Percentiles rank a stretch among this genome's conserved stretches.
Conservation (phyloP, 2,888 invertebrate species). For the Agrochola circellaris region DNA sequence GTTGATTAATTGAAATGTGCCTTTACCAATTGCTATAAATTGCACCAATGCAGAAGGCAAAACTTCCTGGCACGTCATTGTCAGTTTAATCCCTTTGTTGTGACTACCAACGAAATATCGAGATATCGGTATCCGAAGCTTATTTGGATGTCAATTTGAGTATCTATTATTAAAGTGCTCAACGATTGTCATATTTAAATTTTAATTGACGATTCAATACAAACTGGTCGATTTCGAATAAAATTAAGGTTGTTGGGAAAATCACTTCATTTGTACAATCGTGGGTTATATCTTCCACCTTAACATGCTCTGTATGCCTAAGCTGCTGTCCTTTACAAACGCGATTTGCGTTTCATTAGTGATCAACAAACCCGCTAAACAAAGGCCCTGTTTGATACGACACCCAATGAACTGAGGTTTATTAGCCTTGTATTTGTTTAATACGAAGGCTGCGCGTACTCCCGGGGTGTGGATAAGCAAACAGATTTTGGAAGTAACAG, state of each 20-base stretch:
- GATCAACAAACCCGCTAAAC: constrained; percentile 66
- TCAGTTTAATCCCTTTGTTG: neutral
- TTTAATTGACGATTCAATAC: neutral
- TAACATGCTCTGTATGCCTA: constrained; percentile 23
- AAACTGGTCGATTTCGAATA: neutral
- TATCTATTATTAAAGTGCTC: too few species aligned
- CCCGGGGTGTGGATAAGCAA: constrained; percentile 73
- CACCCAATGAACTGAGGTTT: constrained; percentile 74
- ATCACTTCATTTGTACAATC: neutral
- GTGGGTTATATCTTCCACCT: constrained; percentile 8
- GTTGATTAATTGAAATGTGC: constrained; percentile 25
- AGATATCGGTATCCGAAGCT: neutral
- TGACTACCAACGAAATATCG: neutral
- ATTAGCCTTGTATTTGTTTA: constrained; percentile 81
- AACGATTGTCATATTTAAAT: neutral
- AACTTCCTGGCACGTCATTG: neutral
- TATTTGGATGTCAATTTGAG: neutral
- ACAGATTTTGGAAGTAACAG: constrained; percentile 78
- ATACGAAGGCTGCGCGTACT: constrained; percentile 66
- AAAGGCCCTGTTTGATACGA: constrained; percentile 68
- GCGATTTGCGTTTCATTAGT: constrained; percentile 65
- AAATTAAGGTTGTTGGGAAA: neutral
- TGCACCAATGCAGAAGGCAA: constrained; percentile 1
- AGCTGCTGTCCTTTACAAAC: constrained; percentile 61
- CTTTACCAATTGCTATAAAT: constrained; percentile 21